Conservation (phyloP, 2,797 vertebrate species). For the Platyrinchus mystaceus region DNA sequence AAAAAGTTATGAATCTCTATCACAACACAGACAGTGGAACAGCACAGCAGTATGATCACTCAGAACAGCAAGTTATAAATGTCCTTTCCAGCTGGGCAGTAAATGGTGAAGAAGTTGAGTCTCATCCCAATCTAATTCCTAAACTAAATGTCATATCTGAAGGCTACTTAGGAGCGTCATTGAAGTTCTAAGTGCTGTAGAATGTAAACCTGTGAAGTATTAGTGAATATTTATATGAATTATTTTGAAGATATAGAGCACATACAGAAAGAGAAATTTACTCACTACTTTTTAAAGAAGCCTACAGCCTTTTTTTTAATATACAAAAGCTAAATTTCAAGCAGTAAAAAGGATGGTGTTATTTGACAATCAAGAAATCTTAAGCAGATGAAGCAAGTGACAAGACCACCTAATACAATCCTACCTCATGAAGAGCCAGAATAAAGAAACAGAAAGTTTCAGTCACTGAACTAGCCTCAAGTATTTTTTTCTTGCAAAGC, state of each 20-base stretch:
- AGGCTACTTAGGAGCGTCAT: background rate
- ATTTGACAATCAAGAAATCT: background rate
- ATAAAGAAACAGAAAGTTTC: background rate
- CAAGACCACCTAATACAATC: background rate
- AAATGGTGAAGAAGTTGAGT: background rate
- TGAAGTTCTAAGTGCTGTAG: background rate
- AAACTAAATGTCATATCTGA: background rate
- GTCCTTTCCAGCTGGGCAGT: background rate
- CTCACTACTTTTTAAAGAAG: background rate
- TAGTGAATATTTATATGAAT: background rate
- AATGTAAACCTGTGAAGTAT: background rate
- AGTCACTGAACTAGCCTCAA: background rate
- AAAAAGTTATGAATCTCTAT: background rate
- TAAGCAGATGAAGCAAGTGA: background rate
- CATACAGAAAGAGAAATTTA: background rate
- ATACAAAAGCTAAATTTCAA: background rate
- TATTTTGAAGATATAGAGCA: background rate
- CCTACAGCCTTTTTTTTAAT: background rate
- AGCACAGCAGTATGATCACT: background rate
- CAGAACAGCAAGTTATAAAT: background rate
- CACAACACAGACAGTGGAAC: background rate
- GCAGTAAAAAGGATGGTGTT: background rate
- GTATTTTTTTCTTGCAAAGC: background rate
- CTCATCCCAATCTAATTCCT: background rate
- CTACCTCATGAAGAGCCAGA: background rate